These are phyloP conservation scores for Plestiodon gilberti DNA, from an alignment of 2,113 vertebrate species.

Conservation along the genomic window DNA sequence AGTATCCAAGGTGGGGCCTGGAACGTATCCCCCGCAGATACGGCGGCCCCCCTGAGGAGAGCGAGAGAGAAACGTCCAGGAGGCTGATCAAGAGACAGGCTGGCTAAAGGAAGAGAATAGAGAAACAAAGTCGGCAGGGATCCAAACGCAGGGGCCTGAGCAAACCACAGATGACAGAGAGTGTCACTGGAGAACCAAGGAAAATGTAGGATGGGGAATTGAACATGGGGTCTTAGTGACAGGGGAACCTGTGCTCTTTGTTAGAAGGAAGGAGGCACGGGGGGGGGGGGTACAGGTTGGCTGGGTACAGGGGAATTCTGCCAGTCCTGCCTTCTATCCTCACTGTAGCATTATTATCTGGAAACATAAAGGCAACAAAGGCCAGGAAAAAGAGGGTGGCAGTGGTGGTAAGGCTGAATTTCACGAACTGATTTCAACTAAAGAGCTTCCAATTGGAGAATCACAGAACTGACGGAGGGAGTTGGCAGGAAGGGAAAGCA, in stretches of 20 bases:
- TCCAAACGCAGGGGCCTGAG: neutral
- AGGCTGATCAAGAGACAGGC: neutral
- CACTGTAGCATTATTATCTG: neutral
- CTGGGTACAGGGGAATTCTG: neutral
- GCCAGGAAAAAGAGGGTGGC: neutral
- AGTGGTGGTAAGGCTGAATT: neutral
- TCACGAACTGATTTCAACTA: neutral
- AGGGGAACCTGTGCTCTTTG: too few species aligned
- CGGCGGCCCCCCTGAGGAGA: too few species aligned
- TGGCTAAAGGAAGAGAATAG: neutral
- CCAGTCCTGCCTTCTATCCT: neutral
- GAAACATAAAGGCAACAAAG: neutral
- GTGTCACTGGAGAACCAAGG: neutral
- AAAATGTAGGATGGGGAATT: too few species aligned
- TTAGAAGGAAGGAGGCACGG: too few species aligned
- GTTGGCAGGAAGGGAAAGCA: neutral
- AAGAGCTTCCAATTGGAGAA: neutral
- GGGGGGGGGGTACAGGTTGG: too few species aligned
- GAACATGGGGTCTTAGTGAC: too few species aligned
- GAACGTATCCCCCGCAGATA: too few species aligned
- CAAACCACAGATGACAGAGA: neutral
- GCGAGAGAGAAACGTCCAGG: too few species aligned
- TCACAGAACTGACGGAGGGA: neutral
- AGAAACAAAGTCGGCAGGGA: neutral
- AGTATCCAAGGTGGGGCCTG: too few species aligned